Conservation (phyloP, 2,888 invertebrate species). For the Brachypterus glaber region DNA sequence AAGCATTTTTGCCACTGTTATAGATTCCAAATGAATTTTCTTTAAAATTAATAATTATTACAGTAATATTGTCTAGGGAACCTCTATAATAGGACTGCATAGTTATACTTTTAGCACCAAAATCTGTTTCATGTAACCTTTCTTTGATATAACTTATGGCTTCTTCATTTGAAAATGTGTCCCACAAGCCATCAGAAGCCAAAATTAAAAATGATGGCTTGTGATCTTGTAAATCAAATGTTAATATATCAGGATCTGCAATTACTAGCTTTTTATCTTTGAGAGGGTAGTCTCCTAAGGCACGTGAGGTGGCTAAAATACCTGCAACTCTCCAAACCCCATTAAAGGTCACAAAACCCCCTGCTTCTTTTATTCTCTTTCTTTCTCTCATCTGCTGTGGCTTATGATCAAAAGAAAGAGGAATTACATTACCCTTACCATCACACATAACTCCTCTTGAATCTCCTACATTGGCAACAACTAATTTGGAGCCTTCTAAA, state of each 20-base stretch:
- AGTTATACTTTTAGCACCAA: constrained; percentile 84
- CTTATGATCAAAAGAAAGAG: constrained; percentile 92
- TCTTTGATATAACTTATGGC: constrained; percentile 83
- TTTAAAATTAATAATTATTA: constrained; percentile 77
- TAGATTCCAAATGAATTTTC: constrained; percentile 39
- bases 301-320: constrained; percentile 86
- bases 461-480: constrained; percentile 95
- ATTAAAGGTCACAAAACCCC: constrained; percentile 89
- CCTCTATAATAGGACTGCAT: constrained; percentile 86
- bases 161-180: constrained; percentile 91
- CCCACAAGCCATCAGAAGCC: constrained; percentile 95
- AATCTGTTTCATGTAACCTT: constrained; percentile 74
- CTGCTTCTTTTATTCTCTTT: constrained; percentile 87
- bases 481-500: constrained; percentile 68
- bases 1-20: constrained; percentile 9
- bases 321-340: constrained; percentile 96
- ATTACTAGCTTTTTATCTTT: constrained; percentile 91
- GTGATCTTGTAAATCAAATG: constrained; percentile 79
- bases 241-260: constrained; percentile 89
- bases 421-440: constrained; percentile 78
- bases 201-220: constrained; percentile 83
- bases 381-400: constrained; percentile 92
- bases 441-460: constrained; percentile 95
- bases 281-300: constrained; percentile 89
- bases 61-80: constrained; percentile 92